phyloP scores from a whole-genome alignment of 2,113 vertebrate genomes.

The Rhineura floridana region DNA sequence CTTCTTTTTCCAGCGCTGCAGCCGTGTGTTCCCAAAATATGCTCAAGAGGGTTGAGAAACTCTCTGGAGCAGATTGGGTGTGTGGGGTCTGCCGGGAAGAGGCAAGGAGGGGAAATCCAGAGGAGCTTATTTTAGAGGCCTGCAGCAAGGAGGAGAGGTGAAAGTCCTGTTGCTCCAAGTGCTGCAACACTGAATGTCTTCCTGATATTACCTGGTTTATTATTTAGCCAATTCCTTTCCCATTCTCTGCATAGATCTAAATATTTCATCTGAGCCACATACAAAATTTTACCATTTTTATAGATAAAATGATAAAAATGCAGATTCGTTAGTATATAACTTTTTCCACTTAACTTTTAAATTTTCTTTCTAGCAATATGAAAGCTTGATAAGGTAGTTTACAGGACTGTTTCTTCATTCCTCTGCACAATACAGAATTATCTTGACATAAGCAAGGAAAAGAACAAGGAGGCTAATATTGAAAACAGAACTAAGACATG shows the following conservation, averaged over 20 bases:
- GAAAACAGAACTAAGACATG: conserved; percentile 15
- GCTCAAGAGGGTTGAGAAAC: no score
- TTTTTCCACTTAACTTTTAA: conserved; percentile 43
- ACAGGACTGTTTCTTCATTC: conserved; percentile 46
- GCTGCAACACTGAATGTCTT: no score
- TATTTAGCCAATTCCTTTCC: neutral
- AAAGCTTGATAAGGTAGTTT: conserved; percentile 41
- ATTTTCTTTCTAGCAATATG: conserved; percentile 35
- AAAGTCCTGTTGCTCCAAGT: no score
- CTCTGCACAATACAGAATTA: conserved; percentile 42
- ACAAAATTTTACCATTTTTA: neutral
- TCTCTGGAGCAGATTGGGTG: no score
- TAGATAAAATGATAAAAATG: conserved; percentile 1
- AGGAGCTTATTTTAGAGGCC: no score
- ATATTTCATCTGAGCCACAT: neutral
- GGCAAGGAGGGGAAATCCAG: no score
- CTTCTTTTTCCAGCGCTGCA: no score
- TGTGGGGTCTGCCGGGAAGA: no score
- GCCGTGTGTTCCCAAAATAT: no score
- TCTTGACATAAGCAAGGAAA: conserved; percentile 9
- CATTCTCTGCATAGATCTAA: neutral
- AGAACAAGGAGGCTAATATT: conserved; percentile 46
- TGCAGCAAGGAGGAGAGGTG: no score
- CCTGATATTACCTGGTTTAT: neutral
- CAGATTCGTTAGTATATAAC: neutral